phyloP scores from a whole-genome alignment of 2,797 vertebrate genomes.

The Loris lydekkerianus region DNA sequence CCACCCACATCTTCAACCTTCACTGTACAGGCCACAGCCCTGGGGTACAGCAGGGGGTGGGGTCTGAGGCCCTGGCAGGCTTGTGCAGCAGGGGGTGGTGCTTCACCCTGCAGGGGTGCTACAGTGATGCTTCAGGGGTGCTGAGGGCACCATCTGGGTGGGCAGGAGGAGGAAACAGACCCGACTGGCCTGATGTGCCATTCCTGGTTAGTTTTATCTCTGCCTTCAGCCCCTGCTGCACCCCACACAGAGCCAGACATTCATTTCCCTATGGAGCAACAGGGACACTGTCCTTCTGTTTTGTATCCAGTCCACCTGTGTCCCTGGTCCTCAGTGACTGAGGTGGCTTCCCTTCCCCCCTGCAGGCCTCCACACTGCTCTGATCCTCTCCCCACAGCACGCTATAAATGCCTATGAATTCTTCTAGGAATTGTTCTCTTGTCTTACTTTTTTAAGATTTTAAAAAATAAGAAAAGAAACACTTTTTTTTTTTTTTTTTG shows the following conservation, averaged over 20 bases:
- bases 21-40: not conserved
- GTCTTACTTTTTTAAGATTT: slow-evolving; percentile 16
- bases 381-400: not conserved
- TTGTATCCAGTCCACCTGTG: not conserved
- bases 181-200: not conserved
- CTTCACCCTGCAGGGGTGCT: not conserved
- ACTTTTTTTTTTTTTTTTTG: not conserved
- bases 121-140: too few species aligned
- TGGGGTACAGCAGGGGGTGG: rapidly evolving
- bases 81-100: not conserved
- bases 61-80: not conserved
- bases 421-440: slow-evolving; percentile 60
- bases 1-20: not conserved
- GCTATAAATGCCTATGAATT: not conserved
- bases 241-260: not conserved
- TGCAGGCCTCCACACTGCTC: not conserved
- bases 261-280: not conserved
- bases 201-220: not conserved
- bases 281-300: not conserved
- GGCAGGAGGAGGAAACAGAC: not conserved
- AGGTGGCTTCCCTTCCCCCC: not conserved
- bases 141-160: too few species aligned
- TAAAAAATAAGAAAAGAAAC: slow-evolving; percentile 9
- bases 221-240: not conserved
- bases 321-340: not conserved